Evolutionary conservation across 2,888 invertebrate species (phyloP), one percentile per base, ranked within the genome.

Genomic region (Chelonus formosanus): DNA sequence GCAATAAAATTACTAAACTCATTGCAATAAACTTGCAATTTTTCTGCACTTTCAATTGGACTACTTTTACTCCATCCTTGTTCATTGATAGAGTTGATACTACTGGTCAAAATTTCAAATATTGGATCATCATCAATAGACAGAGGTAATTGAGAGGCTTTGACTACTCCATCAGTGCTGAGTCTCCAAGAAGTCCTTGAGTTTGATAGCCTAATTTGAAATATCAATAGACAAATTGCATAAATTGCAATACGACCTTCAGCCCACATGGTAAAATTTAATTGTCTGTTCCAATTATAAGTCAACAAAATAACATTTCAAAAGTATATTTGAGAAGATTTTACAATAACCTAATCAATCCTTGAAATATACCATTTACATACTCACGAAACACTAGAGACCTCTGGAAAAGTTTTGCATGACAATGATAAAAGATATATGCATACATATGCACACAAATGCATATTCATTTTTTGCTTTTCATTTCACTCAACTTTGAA

Each of bases 161-260:
- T 91, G 67, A 91, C 88, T 67, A 93, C 91, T 85, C 91, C 91
- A 76, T 93, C 92, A 59, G 88, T 86, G 82, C 91, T 93, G 68
- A 95, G 85, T 85, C 91, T 91, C 95, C 95, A 95, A 62, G 94
- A 93, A 20, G 93, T 92, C 74, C 92, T 89, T 45, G 94, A 93
- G 85, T 94, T 94, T 72, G 90, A 92, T 71, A 88, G 84, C 60
- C 78, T 78, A 10, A 82, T 78, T 67, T 83, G 83, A 40, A 84
- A 74, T 10, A 83, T 75, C 45, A 84, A 71, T 65, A 84, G 78
- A 67, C 80, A 84, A 67, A 82, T 74, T 65, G 79, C 78, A 70
- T 77, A 83, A 65, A 77, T 78, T 60, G 78, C 75, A 52, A 80
- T 71, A 58, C 79, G 78, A 67, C 78, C 74, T 60, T 80, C 77